These are phyloP conservation scores for Cetoscarus ocellatus DNA, from an alignment of 2,797 vertebrate genomes.

Conservation along the genomic window DNA sequence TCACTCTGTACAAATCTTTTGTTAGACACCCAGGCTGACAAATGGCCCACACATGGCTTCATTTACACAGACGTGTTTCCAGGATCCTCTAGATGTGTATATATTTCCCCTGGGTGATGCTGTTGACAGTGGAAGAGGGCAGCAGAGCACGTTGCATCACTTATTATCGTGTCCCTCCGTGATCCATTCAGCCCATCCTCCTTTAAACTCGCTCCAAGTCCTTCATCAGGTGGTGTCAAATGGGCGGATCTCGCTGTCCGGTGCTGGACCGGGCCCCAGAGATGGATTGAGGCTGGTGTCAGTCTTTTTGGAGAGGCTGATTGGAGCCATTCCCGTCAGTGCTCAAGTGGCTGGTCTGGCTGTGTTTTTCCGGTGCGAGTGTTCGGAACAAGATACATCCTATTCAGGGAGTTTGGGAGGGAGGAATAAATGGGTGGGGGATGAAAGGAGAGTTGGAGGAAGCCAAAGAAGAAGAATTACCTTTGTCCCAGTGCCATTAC, in stretches of 20 bases:
- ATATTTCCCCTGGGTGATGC: slow-evolving; percentile 32
- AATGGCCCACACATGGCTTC: slow-evolving; percentile 26
- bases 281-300: slow-evolving; percentile 53
- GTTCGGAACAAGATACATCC: slow-evolving; percentile 70
- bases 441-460: slow-evolving; percentile 72
- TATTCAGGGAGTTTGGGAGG: slow-evolving; percentile 52
- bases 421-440: slow-evolving; percentile 46
- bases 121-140: slow-evolving; percentile 18
- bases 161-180: slow-evolving; percentile 40
- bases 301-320: slow-evolving; percentile 49
- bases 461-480: slow-evolving; percentile 68
- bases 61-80: slow-evolving; percentile 23
- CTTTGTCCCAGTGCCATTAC: slow-evolving; percentile 67
- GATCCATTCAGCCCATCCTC: slow-evolving; percentile 58
- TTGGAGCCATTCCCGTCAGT: slow-evolving; percentile 63
- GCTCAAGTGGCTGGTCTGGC: slow-evolving; percentile 65
- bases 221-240: slow-evolving; percentile 64
- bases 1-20: slow-evolving; percentile 11
- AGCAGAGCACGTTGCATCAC: slow-evolving; percentile 21
- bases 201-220: slow-evolving; percentile 73
- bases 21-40: slow-evolving; percentile 16
- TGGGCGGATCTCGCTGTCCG: slow-evolving; percentile 43
- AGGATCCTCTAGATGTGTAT: slow-evolving; percentile 34
- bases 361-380: slow-evolving; percentile 51
- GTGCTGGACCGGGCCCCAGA: slow-evolving; percentile 47